Evolutionary conservation across 2,113 vertebrate genomes (phyloP).

Genomic region (Turdus rufiventris): DNA sequence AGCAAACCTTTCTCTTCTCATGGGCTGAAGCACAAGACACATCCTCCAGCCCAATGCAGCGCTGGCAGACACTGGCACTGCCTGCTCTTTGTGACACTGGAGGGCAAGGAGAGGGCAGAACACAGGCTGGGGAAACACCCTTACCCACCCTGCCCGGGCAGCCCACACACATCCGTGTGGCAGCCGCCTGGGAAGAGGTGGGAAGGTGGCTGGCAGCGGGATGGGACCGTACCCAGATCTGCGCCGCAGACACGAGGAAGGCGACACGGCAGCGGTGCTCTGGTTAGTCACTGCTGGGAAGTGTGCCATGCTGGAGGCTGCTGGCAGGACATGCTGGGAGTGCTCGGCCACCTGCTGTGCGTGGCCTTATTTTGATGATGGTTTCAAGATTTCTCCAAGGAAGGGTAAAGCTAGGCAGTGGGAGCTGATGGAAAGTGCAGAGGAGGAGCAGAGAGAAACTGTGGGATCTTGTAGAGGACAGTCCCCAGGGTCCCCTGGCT

Average conservation of each 20-base stretch:
- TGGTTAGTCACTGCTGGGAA: background rate
- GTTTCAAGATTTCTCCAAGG: background rate
- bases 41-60: accelerated
- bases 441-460: background rate
- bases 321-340: background rate
- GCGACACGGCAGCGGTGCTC: background rate
- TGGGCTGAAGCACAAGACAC: accelerated
- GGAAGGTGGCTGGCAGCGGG: background rate
- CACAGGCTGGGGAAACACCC: background rate
- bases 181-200: accelerated
- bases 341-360: background rate
- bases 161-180: accelerated
- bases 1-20: background rate
- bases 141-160: background rate
- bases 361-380: background rate
- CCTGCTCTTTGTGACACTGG: accelerated
- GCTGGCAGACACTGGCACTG: background rate
- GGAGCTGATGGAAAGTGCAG: accelerated
- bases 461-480: background rate
- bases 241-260: background rate
- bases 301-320: background rate
- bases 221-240: background rate
- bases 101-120: background rate
- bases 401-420: background rate
- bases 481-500: background rate